Conservation (phyloP, 64 coral and sea anemone genomes). For the Stylophora pistillata region DNA sequence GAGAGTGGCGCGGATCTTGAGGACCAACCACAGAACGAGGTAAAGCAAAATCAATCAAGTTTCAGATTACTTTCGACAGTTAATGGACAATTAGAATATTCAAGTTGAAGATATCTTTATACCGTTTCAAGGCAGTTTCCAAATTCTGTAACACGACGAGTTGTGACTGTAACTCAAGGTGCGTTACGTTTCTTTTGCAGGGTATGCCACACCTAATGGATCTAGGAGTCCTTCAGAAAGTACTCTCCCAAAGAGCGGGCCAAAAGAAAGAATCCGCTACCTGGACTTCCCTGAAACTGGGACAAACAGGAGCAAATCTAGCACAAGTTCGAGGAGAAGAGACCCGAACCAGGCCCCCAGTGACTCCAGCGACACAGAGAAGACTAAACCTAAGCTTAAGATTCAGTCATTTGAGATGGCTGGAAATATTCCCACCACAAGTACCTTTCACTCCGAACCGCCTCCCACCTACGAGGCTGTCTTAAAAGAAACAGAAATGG, state of each 20-base stretch:
- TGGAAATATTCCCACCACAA: constrained; percentile 52
- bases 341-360: constrained; percentile 43
- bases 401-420: constrained; percentile 91
- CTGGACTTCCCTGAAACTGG: constrained; percentile 7
- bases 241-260: constrained; percentile 39
- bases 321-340: constrained; percentile 5
- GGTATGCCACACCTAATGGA: neutral
- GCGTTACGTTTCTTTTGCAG: neutral
- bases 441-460: constrained; percentile 81
- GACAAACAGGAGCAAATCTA: constrained; percentile 47
- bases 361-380: constrained; percentile 41
- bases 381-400: constrained; percentile 64
- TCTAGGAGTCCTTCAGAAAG: constrained; percentile 45
- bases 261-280: constrained; percentile 46
- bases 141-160: neutral
- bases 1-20: too few relatives aligned
- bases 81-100: too few relatives aligned
- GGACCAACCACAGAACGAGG: too few relatives aligned
- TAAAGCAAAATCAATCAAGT: too few relatives aligned
- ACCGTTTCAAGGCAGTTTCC: neutral
- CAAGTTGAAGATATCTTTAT: too few relatives aligned
- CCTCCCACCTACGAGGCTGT: constrained; percentile 85
- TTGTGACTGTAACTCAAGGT: neutral
- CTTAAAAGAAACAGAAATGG: constrained; percentile 60
- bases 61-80: too few relatives aligned